A percentile compares a stretch with the other conserved stretches of the same genome.
Conservation (phyloP, 2,113 vertebrate species). For the Dendrocopos noguchii region DNA sequence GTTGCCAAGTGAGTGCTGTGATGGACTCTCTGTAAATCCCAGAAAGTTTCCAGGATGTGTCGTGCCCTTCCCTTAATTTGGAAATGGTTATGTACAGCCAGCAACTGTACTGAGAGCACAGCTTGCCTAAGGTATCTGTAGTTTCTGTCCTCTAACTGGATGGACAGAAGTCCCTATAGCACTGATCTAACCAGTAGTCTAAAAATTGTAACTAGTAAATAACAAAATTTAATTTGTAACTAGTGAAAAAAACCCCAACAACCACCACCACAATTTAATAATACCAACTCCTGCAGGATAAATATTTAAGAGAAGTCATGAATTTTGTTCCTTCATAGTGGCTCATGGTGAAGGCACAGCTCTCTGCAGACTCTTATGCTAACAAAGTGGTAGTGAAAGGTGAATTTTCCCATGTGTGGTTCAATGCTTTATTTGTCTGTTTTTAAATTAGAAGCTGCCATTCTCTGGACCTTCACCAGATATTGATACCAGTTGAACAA, state of each 20-base stretch:
- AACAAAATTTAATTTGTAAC: neutral
- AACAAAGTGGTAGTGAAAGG: neutral
- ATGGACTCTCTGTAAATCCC: neutral
- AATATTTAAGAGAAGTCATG: neutral
- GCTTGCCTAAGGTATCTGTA: neutral
- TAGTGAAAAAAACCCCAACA: too few species aligned
- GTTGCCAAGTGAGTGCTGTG: neutral
- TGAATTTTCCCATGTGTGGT: neutral
- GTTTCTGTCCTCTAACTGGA: neutral
- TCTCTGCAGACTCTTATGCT: neutral
- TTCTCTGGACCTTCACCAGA: neutral
- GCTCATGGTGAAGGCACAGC: neutral
- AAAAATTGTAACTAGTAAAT: neutral
- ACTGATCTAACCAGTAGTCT: neutral
- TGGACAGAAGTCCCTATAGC: neutral
- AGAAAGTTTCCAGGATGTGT: neutral
- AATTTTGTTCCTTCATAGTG: neutral
- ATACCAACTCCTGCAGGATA: neutral
- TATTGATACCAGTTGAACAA: neutral
- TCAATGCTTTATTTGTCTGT: neutral
- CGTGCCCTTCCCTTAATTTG: neutral
- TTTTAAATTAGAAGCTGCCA: neutral
- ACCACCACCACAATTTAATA: neutral
- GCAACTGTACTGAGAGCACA: neutral
- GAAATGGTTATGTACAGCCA: neutral